Evolutionary conservation across 2,797 vertebrate genomes (phyloP), one percentile per base, ranked within the genome.

Genomic region (Thalassophryne amazonica): DNA sequence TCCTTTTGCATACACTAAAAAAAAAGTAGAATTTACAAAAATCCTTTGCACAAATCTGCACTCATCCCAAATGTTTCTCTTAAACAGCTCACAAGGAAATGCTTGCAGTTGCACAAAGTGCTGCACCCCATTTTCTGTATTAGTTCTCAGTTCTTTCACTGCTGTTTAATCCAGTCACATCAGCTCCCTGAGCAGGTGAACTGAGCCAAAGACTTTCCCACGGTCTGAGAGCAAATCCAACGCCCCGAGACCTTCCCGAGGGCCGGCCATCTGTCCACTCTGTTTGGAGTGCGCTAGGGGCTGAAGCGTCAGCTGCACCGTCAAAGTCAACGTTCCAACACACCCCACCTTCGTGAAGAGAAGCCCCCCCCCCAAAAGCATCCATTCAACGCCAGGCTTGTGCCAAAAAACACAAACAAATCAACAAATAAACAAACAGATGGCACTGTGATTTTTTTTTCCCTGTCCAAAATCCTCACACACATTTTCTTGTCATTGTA

Each of bases 201-300:
- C 80, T 88, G 85, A 87, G 85, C 82, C 87, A 74, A 74, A 89
- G 88, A 86, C 86, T 89, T 92, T 92, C 91, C 90, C 91, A 92
- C 90, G 90, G 86, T 92, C 88, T 81, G 64, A 69, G 79, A 81
- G 85, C 80, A 89, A 87, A 89, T 86, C 86, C 83, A 73, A 67
- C 66, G 84, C 87, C 81, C 89, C 79, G 40, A 89, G 86, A 86
- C 78, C 81, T 86, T 85, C 82, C 84, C 78, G 78, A 84, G 86
- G 86, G 85, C 78, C 81, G 70, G 84, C 90, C 90, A 92, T 92
- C 91, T 92, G 91, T 90, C 87, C 79, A 68, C 56, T 85, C 81
- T 89, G 83, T 89, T 87, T 88, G 86, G 83, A 86, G 84, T 81
- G 78, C 83, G 85, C 75, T 76, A 62, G 80, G 83, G 84, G 87